Evolutionary conservation across 2,113 vertebrate genomes (phyloP).

Genomic region (Prochilodus magdalenae): DNA sequence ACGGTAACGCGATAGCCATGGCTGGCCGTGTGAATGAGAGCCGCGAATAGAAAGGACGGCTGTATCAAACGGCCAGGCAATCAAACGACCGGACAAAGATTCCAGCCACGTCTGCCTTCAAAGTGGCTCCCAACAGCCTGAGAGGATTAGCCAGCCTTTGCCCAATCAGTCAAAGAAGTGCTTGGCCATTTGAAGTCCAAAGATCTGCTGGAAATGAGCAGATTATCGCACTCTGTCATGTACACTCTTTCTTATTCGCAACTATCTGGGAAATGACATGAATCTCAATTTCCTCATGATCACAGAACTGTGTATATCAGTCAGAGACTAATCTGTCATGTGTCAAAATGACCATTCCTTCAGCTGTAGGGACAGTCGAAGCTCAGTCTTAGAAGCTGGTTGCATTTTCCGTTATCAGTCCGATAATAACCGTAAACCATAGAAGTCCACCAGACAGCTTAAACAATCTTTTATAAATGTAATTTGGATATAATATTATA

Average conservation of each 20-base stretch:
- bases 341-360: too few relatives aligned
- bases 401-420: too few relatives aligned
- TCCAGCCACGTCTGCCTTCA: slow-evolving; percentile 57
- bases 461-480: too few relatives aligned
- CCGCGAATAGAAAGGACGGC: background rate
- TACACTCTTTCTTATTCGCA: background rate
- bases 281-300: too few relatives aligned
- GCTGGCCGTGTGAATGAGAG: slow-evolving; percentile 64
- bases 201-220: slow-evolving; percentile 54
- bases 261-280: too few relatives aligned
- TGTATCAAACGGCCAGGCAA: slow-evolving; percentile 49
- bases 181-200: slow-evolving; percentile 56
- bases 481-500: too few relatives aligned
- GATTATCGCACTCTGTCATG: slow-evolving; percentile 48
- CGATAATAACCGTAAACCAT: too few relatives aligned
- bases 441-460: too few relatives aligned
- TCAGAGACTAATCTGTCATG: too few relatives aligned
- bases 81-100: slow-evolving; percentile 53
- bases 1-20: slow-evolving; percentile 68
- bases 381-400: too few relatives aligned
- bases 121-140: slow-evolving; percentile 58
- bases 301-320: too few relatives aligned
- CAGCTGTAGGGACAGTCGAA: too few relatives aligned
- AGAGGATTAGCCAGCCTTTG: slow-evolving; percentile 52
- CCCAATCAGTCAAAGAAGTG: slow-evolving; percentile 14